These are phyloP conservation scores for Variabilichromis moorii DNA, from an alignment of 2,113 vertebrate genomes.

Conservation along the genomic window DNA sequence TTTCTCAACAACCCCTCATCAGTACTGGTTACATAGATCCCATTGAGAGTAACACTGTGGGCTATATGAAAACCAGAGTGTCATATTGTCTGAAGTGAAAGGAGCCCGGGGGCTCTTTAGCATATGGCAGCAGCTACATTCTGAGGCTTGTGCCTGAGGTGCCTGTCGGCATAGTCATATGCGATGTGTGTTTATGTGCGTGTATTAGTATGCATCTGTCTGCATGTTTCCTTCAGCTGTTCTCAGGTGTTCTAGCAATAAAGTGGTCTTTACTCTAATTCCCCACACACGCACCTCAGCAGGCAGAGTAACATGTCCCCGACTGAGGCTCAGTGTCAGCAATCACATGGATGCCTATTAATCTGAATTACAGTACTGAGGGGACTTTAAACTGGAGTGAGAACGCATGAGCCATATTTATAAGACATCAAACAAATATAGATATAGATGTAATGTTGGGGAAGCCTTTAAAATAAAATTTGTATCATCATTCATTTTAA, in stretches of 20 bases:
- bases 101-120: conserved; percentile 48
- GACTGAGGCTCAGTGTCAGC: conserved; percentile 12
- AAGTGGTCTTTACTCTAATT: conserved; percentile 20
- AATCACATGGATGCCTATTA: conserved; percentile 19
- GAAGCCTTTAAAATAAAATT: background rate
- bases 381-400: background rate
- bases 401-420: background rate
- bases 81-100: conserved; percentile 47
- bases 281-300: background rate
- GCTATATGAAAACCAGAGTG: conserved; percentile 21
- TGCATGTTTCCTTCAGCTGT: conserved; percentile 32
- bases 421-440: background rate
- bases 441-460: background rate
- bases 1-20: background rate
- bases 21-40: background rate
- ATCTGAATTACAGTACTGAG: conserved; percentile 8
- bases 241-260: conserved; percentile 32
- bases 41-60: conserved; percentile 13
- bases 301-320: background rate
- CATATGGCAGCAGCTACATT: conserved; percentile 37
- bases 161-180: conserved; percentile 13
- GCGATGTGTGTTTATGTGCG: background rate
- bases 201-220: background rate
- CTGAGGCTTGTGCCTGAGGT: conserved; percentile 1
- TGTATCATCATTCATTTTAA: background rate